Evolutionary conservation across 2,113 vertebrate species (phyloP), one percentile per base, ranked within the genome.

Genomic region (Cacatua alba): DNA sequence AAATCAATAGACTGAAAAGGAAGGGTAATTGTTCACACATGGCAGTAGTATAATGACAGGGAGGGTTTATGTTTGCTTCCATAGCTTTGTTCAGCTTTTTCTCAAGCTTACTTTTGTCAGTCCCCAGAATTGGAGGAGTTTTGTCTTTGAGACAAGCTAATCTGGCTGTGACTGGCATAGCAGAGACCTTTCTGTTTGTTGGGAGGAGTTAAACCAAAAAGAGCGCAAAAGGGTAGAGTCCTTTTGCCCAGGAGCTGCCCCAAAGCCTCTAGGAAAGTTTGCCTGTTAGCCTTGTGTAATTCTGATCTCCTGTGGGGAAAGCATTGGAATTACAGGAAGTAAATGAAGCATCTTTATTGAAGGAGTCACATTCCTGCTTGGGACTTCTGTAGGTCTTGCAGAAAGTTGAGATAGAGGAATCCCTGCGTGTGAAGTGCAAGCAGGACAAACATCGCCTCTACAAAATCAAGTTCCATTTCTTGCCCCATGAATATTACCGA

Each of bases 381-480:
- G 82, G 88, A 43, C 35, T 82, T 65, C 91, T 88, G 33, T 86
- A 99, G 99, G 99, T 99, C 17, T 91, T 99, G 84, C 98, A 99
- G 90, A 99, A 98, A 62, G 96, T 99, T 52, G 99, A 99, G 6
- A 98, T 99, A 4, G 96, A 98, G 13, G 99, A 99, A 83, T 98
- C 97, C 0, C 92, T 99, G 75, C 95, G n/a, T 13, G 88, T 99
- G 69, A 97, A 97, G 18, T 91, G 94, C 39, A 96, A 67, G n/a
- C 81, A 95, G 67, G 94, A 96, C 76, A 99, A 98, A 64, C 96
- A 97, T 63, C 98, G 95, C 7, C 82, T 98, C 6, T 99, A 99
- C 93, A 98, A 97, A 80, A 85, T 99, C 79, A 97, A 90, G 41
- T 99, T 99, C 93, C 82, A 98, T 68, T 99, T 99, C 97, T 97